Base-by-base conservation (phyloP, 2,113 vertebrate genomes). In the Oryzias javanicus region DNA sequence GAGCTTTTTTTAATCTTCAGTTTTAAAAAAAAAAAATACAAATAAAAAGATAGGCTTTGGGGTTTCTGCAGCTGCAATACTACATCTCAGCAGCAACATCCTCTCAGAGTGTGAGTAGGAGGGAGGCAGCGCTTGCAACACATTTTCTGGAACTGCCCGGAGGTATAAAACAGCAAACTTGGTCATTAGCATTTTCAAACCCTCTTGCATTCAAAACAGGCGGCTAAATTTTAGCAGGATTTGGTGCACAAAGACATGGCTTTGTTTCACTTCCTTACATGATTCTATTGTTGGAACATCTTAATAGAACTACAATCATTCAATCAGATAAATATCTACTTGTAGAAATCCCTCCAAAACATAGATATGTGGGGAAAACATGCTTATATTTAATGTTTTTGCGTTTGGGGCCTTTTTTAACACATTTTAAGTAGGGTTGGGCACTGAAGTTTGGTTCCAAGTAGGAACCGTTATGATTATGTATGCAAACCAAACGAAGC, bases 161-260 rank as follows among this genome's bases (percentile, higher is more conserved):
- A 57, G 55, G 53, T 70, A 63, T 57, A 55, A 82, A 71, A 69
- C 41, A 55, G 44, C 54, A 76, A 50, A 70, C 67, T 49, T 63
- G 46, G 27, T 52, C 2, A 67, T 79, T 67, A 79, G 59, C 66
- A 76, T 79, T 66, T 70, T 73, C 17, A 66, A 52, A 13, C 50
- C 55, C 6, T 67, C 44, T 19, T 59, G 24, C 25, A 35, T 48
- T 16, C 24, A 56, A 56, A 56, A 20, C 44, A 24, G 46, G 14
- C 27, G 20, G 15, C 16, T 44, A 8, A 49, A 42, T 55, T 29
- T 55, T 27, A 64, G 55, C 46, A 55, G 64, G 5, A 47, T 55
- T 35, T 10, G 18, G 13, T 44, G 16, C 29, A 22, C 22, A 29
- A 6, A 61, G 44, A 17, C 20, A 48, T 14, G 1, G 20, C 4